Percentiles rank a stretch among this genome's conserved stretches.
Conservation (phyloP, 2,113 vertebrate genomes). For the Cololabis saira region DNA sequence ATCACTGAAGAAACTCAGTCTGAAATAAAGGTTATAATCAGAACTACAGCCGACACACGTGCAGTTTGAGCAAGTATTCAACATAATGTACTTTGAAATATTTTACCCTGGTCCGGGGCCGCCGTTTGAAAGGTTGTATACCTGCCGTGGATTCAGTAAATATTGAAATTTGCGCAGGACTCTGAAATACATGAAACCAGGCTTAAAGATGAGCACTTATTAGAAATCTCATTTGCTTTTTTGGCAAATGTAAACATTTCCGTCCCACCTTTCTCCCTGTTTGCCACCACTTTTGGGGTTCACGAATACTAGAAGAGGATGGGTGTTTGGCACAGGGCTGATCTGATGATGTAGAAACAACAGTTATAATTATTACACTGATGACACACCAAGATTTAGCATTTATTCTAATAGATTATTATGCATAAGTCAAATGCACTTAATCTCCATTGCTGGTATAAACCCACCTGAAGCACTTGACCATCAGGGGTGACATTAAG, state of each 20-base stretch:
- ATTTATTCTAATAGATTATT: background rate
- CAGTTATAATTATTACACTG: background rate
- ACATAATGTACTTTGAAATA: background rate
- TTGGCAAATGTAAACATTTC: background rate
- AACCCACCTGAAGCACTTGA: slow-evolving; percentile 86
- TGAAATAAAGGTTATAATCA: slow-evolving; percentile 51
- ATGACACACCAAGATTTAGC: background rate
- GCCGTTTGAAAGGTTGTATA: slow-evolving; percentile 88
- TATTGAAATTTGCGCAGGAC: slow-evolving; percentile 93
- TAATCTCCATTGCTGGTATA: background rate
- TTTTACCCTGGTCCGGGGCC: slow-evolving; percentile 88
- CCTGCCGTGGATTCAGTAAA: slow-evolving; percentile 92
- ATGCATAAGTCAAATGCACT: background rate
- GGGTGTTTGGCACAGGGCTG: slow-evolving; percentile 85
- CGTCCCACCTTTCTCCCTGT: slow-evolving; percentile 89
- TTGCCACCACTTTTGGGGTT: slow-evolving; percentile 95
- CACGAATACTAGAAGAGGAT: slow-evolving; percentile 92
- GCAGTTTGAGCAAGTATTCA: background rate
- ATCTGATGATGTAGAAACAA: slow-evolving; percentile 76
- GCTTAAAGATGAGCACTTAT: background rate
- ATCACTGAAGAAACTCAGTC: slow-evolving; percentile 89
- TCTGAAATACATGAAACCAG: slow-evolving; percentile 72
- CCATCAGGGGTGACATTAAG: slow-evolving; percentile 85
- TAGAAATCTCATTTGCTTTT: background rate
- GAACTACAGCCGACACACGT: background rate